phyloP scores from a whole-genome alignment of 1,140 invertebrate species.

The Zaprionus camerounensis region DNA sequence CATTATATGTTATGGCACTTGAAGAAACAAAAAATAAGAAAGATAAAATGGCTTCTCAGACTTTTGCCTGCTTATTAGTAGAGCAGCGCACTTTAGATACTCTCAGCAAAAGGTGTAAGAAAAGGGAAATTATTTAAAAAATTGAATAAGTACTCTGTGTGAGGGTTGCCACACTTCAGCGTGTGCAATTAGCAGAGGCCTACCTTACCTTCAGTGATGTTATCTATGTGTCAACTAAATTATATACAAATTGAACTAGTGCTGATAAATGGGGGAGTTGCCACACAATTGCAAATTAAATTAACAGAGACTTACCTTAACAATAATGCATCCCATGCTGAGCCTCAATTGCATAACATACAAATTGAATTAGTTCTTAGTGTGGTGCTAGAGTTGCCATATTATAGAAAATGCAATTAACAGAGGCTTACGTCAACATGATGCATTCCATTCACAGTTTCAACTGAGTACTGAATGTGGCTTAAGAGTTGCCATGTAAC shows the following conservation, averaged over 20 bases:
- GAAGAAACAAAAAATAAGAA: slow-evolving; percentile 16
- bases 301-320: too few species aligned
- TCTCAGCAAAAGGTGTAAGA: neutral
- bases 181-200: too few species aligned
- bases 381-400: neutral
- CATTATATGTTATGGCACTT: slow-evolving; percentile 37
- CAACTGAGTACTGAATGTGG: too few species aligned
- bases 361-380: neutral
- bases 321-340: too few species aligned
- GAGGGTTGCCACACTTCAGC: neutral
- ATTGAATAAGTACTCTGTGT: neutral
- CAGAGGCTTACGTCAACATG: neutral
- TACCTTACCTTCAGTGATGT: too few species aligned
- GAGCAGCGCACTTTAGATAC: neutral
- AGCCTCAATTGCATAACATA: too few species aligned
- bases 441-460: neutral
- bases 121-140: neutral
- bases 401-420: neutral
- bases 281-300: too few species aligned
- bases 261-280: too few species aligned
- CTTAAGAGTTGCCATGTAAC: too few species aligned
- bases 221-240: too few species aligned
- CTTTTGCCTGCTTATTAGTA: neutral
- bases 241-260: too few species aligned
- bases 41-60: slow-evolving; percentile 1